A percentile compares a stretch with the other conserved stretches of the same genome.
Evolutionary conservation across 1,140 invertebrate species (phyloP).

Genomic region (Rhagoletis pomonella): DNA sequence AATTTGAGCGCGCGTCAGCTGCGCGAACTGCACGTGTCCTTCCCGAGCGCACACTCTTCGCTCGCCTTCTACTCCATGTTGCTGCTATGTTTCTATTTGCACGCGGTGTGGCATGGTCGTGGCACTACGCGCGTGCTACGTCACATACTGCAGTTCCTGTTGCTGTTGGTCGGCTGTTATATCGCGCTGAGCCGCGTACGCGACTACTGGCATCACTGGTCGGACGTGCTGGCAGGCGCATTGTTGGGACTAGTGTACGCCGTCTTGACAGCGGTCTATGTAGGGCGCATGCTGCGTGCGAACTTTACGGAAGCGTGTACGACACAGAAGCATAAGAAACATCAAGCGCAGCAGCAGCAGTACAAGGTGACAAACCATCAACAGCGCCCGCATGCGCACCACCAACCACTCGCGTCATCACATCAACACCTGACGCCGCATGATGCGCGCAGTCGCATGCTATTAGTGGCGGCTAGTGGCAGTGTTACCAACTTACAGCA

Average conservation of each 20-base stretch:
- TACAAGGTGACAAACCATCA: background rate
- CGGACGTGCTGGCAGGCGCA: slow-evolving; percentile 79
- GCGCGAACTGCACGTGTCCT: slow-evolving; percentile 86
- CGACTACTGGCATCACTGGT: slow-evolving; percentile 97
- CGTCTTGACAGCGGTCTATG: slow-evolving; percentile 67
- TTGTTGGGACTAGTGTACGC: slow-evolving; percentile 77
- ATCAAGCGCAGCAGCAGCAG: background rate
- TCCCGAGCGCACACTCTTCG: slow-evolving; percentile 88
- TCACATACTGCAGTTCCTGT: slow-evolving; percentile 84
- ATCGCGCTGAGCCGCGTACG: slow-evolving; percentile 90
- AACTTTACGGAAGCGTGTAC: slow-evolving; percentile 34
- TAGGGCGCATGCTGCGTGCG: slow-evolving; percentile 65
- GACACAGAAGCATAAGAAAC: slow-evolving; percentile 18
- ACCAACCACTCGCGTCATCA: background rate
- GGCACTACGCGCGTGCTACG: slow-evolving; percentile 77
- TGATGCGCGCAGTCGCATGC: slow-evolving; percentile 45
- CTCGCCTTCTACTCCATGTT: slow-evolving; percentile 88
- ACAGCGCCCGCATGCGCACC: background rate
- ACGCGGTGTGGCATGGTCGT: slow-evolving; percentile 66
- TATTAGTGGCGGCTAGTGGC: slow-evolving; percentile 57
- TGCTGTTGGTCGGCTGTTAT: slow-evolving; percentile 84
- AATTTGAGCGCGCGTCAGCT: slow-evolving; percentile 77
- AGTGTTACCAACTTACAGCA: slow-evolving; percentile 1
- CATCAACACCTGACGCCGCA: slow-evolving; percentile 9
- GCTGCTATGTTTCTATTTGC: slow-evolving; percentile 73